phyloP scores from a whole-genome alignment of 2,113 vertebrate genomes.

The Laticauda laticaudata region DNA sequence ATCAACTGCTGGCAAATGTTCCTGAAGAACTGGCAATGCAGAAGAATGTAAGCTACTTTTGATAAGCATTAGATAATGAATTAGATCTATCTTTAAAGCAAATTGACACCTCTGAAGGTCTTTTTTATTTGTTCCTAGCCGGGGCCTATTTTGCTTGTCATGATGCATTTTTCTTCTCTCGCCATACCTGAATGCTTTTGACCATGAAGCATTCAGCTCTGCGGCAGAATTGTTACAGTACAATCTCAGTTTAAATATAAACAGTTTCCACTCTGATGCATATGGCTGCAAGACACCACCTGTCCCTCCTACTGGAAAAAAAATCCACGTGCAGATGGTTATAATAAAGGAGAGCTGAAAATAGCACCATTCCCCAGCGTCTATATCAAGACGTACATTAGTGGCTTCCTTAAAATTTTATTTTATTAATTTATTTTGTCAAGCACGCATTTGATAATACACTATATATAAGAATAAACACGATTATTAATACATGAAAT shows the following conservation, averaged over 20 bases:
- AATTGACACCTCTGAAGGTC: background rate
- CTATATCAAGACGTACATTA: background rate
- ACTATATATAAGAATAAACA: no score
- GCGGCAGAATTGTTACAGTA: background rate
- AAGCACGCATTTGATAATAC: no score
- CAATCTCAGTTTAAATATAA: constrained; percentile 18
- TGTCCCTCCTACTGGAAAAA: constrained; percentile 23
- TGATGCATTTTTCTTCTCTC: background rate
- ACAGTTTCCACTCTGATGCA: background rate
- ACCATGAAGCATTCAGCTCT: background rate
- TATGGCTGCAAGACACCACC: constrained; percentile 8
- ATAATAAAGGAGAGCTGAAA: constrained; percentile 17
- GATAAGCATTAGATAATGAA: background rate
- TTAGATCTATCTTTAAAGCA: background rate
- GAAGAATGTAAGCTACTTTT: background rate
- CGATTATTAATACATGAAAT: no score
- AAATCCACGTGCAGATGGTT: constrained; percentile 14
- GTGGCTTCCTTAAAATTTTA: background rate
- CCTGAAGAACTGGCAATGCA: background rate
- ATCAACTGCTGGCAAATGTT: background rate
- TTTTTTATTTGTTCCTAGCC: background rate
- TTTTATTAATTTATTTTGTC: no score
- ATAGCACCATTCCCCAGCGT: background rate
- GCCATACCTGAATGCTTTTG: background rate
- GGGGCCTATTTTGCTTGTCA: background rate